Evolutionary conservation across 2,113 vertebrate genomes (phyloP).

Genomic region (Hemicordylus capensis): DNA sequence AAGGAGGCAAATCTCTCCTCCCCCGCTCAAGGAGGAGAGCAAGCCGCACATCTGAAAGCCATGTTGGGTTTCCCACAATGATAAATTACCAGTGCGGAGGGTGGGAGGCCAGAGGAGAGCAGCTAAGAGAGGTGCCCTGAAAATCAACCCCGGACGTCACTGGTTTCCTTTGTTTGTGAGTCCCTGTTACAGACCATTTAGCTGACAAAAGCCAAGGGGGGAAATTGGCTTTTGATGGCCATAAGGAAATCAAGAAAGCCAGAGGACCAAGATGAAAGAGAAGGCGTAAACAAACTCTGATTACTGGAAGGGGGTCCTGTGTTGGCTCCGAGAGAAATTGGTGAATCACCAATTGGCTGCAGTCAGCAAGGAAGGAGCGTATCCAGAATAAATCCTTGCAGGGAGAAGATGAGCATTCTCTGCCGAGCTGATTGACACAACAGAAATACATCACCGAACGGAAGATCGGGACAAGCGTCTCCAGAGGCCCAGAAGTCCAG

Average conservation of each 20-base stretch:
- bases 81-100: slow-evolving; percentile 27
- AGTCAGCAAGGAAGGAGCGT: not conserved
- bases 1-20: not conserved
- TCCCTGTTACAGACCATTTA: slow-evolving; percentile 63
- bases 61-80: not conserved
- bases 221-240: slow-evolving; percentile 46
- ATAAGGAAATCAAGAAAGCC: slow-evolving; percentile 39
- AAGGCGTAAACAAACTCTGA: slow-evolving; percentile 66
- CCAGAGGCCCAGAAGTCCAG: not conserved
- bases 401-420: not conserved
- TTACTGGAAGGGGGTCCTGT: slow-evolving; percentile 22
- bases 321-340: slow-evolving; percentile 23
- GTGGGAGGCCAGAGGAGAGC: fast-evolving
- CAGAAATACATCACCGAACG: not conserved
- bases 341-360: slow-evolving; percentile 38
- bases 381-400: not conserved
- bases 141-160: slow-evolving; percentile 30
- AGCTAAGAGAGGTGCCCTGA: slow-evolving; percentile 5
- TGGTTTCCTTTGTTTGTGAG: slow-evolving; percentile 54
- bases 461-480: not conserved
- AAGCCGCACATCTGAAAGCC: not conserved
- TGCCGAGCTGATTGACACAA: too few species aligned
- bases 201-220: slow-evolving; percentile 49
- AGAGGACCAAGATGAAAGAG: slow-evolving; percentile 40
- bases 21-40: not conserved